phyloP scores from a whole-genome alignment of 2,113 vertebrate species.

The Triplophysa tibetana region DNA sequence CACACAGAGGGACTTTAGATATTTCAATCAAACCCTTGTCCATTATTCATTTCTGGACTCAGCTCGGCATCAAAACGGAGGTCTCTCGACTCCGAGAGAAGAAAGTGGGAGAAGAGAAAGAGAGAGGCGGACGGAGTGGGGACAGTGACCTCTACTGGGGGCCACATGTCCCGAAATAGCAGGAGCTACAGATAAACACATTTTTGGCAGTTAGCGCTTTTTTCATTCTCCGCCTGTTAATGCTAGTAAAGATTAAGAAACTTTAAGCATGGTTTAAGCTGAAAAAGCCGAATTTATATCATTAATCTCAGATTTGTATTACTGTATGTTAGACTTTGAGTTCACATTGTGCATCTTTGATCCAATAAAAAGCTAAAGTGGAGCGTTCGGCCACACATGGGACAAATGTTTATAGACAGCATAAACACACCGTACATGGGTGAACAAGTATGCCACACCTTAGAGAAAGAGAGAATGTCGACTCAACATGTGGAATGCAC shows the following conservation, averaged over 20 bases:
- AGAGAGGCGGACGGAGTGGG: background rate
- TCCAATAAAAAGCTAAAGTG: too few relatives aligned
- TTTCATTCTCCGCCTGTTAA: background rate
- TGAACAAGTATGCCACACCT: background rate
- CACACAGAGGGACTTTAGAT: slow-evolving; percentile 52
- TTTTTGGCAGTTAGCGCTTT: background rate
- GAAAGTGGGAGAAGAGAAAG: background rate
- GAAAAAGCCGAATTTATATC: too few relatives aligned
- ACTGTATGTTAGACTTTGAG: too few relatives aligned
- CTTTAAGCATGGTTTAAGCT: too few relatives aligned
- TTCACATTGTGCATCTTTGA: too few relatives aligned
- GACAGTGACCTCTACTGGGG: slow-evolving; percentile 52
- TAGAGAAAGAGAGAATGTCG: slow-evolving; percentile 14
- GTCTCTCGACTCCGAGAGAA: slow-evolving; percentile 11
- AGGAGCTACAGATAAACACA: background rate
- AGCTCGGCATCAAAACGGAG: slow-evolving; percentile 5
- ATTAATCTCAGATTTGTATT: too few relatives aligned
- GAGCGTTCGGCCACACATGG: too few relatives aligned
- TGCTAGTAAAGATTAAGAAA: background rate
- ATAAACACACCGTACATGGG: background rate
- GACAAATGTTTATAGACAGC: background rate
- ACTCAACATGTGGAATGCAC: slow-evolving; percentile 53
- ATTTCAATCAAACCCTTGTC: slow-evolving; percentile 51
- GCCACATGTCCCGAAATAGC: background rate
- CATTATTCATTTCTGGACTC: slow-evolving; percentile 55